Percentiles rank a stretch among this genome's conserved stretches.
phyloP scores from a whole-genome alignment of 2,888 invertebrate species.

The Caradrina clavipalpis region DNA sequence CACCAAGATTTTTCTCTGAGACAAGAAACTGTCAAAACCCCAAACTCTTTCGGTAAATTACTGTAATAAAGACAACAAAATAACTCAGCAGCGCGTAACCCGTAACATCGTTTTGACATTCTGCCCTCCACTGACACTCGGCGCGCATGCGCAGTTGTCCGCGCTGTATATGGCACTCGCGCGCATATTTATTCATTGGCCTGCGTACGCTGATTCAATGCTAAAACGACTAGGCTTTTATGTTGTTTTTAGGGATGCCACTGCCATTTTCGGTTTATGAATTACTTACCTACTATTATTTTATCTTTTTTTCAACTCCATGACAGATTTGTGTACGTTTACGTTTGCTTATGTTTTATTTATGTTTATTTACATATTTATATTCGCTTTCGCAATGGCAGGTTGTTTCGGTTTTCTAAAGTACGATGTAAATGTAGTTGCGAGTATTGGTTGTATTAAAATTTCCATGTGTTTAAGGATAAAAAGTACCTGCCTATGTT shows the following conservation, averaged over 20 bases:
- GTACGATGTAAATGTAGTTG: constrained; percentile 50
- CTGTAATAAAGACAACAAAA: constrained; percentile 47
- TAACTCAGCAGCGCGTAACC: constrained; percentile 36
- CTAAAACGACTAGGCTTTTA: constrained; percentile 71
- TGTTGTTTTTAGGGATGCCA: constrained; percentile 71
- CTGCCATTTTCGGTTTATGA: constrained; percentile 65
- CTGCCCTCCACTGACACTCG: constrained; percentile 73
- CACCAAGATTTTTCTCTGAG: not conserved
- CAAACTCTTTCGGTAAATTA: not conserved
- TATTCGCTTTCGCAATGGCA: constrained; percentile 39
- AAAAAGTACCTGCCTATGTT: not conserved
- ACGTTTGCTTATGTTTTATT: constrained; percentile 54
- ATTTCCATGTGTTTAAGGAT: constrained; percentile 30
- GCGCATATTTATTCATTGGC: constrained; percentile 83
- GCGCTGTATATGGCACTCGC: constrained; percentile 80
- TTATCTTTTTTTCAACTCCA: constrained; percentile 62
- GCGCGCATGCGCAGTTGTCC: constrained; percentile 73
- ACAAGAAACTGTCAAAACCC: constrained; percentile 11
- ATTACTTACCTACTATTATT: constrained; percentile 53
- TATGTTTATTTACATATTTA: constrained; percentile 46
- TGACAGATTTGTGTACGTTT: constrained; percentile 56
- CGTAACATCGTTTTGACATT: constrained; percentile 68
- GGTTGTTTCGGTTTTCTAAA: constrained; percentile 44
- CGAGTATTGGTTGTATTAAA: constrained; percentile 18
- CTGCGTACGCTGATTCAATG: constrained; percentile 76